Evolutionary conservation across 2,888 invertebrate genomes (phyloP), one percentile per base, ranked within the genome.

Genomic region (Sialis lutaria): DNA sequence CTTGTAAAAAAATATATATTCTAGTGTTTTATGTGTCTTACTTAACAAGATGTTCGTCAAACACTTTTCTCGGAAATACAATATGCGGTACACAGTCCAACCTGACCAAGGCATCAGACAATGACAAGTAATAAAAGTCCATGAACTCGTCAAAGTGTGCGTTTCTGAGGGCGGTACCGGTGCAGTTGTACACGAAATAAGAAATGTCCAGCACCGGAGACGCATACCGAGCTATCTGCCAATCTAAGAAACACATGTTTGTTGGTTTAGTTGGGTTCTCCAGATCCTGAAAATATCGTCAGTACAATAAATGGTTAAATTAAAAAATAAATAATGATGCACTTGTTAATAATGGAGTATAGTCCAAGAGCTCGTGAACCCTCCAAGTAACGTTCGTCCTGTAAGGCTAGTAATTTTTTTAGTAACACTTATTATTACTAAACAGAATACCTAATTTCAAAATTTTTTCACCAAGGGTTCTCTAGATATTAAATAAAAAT

Each of bases 151-250:
- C 46, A 22, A 33, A 46, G 33, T 46, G 40, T 6, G n/a, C 9
- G 7, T 33, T 5, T 9, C 40, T n/a, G 10, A 40, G 9, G 10
- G 32, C 46, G 33, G 30, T 33, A 5, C 40, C 46, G 9, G 40
- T 46, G 22, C 46, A 40, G 2, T 30, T 40, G 13, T 40, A 46
- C 2, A 46, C 12, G 33, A 46, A 46, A 8, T 33, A 32, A 8
- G 46, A 30, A 10, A 46, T 8, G 22, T 46, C 46, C 9, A 22
- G 9, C 33, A 40, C 46, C 6, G 46, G 46, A 9, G 40, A 40
- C n/a, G 40, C 22, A 7, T 40, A 41, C 13, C 33, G 40, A 7
- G 46, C 12, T 12, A 40, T 31, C 33, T 46, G 46, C 33, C 40
- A 46, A 32, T 46, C 46, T 6, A 46, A 12, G 33, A 46, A 41